Base-by-base conservation (phyloP, 1,140 invertebrate genomes). In the Halictus rubicundus region DNA sequence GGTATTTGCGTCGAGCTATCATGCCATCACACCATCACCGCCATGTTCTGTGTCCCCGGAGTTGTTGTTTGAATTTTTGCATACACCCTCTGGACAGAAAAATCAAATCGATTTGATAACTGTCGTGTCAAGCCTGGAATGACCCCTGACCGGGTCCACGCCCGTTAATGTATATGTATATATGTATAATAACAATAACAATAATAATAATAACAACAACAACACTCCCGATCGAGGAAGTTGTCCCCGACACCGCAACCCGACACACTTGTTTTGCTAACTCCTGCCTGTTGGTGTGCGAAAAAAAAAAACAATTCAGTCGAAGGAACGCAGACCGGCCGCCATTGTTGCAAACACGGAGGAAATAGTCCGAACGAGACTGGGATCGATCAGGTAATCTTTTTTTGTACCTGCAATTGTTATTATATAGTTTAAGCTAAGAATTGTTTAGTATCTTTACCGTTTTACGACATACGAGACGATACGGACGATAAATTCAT, bases 231-330 rank as follows among this genome's bases (percentile, higher is more conserved):
- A 71, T 63, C 68, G 64, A 87, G 73, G 78, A 81, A 66, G 72
- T 68, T 78, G 68, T 46, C 70, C 70, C 42, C 72, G 78, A 85
- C 72, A 86, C 78, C 66, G 76, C 73, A 52, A 52, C 49, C 49
- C 49, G 49, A 52, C 49, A 52, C 49, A 70, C 66, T 61, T 84
- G 80, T 57, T 84, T 88, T 80, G 78, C 79, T 88, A 88, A 88
- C 80, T 63, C 80, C 86, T 88, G 87, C 87, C 87, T 88, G 87
- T 80, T 88, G 87, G 71, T 84, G 80, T 88, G 84, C 84, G 71
- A 85, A 54, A 80, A 88, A 77, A 61, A 74, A 85, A 54, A 80
- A 88, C 79, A 61, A 74, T 86, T 85, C 77, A 83, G 78, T 86
- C 84, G 78, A 37, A 52, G 42, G 39, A 32, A 5, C 32, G 14